Conservation (phyloP, 2,888 invertebrate genomes). For the Acheta domesticus region DNA sequence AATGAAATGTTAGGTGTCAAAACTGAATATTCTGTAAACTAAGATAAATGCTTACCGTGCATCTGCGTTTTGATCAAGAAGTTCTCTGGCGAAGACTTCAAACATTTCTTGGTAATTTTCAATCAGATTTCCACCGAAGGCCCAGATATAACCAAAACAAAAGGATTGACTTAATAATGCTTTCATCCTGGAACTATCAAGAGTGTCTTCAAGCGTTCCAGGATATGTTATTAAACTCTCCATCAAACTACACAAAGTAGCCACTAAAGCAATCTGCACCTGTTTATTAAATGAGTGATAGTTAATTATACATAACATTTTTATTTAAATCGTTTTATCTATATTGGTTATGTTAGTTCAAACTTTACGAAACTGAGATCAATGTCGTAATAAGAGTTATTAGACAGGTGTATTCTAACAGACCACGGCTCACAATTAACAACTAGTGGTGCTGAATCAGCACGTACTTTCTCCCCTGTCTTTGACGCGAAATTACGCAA, state of each 20-base stretch:
- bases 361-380: too few species aligned
- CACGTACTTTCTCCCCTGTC: too few species aligned
- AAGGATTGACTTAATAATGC: conserved; percentile 71
- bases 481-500: too few species aligned
- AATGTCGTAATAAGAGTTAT: too few species aligned
- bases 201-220: conserved; percentile 59
- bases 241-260: conserved; percentile 69
- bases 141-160: conserved; percentile 79
- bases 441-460: too few species aligned
- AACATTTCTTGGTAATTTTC: conserved; percentile 66
- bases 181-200: conserved; percentile 54
- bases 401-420: too few species aligned
- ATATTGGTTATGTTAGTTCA: not conserved
- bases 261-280: conserved; percentile 80
- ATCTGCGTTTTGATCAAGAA: conserved; percentile 67
- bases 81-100: conserved; percentile 64
- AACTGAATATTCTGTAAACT: not conserved
- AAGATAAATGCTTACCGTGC: conserved; percentile 52
- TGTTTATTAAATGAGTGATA: conserved; percentile 42
- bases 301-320: not conserved
- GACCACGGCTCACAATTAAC: too few species aligned
- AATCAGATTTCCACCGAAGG: conserved; percentile 77
- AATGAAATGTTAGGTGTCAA: not conserved
- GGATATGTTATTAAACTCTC: conserved; percentile 65
- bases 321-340: not conserved